Percentiles rank a stretch among this genome's conserved stretches.
These are phyloP conservation scores for Bellardia pandia DNA, from an alignment of 2,888 invertebrate species.

Conservation along the genomic window DNA sequence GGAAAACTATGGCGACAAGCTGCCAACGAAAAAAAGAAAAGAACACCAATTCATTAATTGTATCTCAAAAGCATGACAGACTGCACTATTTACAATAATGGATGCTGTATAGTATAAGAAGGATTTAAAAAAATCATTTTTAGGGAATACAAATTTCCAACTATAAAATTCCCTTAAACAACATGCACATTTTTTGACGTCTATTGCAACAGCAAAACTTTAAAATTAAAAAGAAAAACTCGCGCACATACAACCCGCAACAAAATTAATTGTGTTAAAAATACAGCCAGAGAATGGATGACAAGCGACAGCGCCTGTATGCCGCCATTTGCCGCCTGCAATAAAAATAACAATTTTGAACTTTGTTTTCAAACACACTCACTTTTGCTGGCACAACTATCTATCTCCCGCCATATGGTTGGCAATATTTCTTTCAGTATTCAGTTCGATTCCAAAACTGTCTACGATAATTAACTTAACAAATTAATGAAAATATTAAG, in stretches of 20 bases:
- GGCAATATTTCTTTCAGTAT: conserved; percentile 59
- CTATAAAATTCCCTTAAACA: neutral
- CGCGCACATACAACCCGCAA: conserved; percentile 23
- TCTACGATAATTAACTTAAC: conserved; percentile 57
- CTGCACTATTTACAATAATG: conserved; percentile 7
- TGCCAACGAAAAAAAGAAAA: conserved; percentile 1
- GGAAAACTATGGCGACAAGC: conserved; percentile 20
- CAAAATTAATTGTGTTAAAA: conserved; percentile 66
- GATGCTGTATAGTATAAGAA: neutral
- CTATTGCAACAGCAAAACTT: too few species aligned
- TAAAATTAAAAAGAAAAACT: conserved; percentile 35
- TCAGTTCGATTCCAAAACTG: conserved; percentile 20
- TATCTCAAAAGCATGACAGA: conserved; percentile 34
- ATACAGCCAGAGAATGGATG: conserved; percentile 36
- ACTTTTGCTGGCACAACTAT: neutral
- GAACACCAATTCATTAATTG: conserved; percentile 44
- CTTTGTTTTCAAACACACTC: conserved; percentile 24
- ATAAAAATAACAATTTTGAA: conserved; percentile 60
- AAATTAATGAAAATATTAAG: conserved; percentile 60
- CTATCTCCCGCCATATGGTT: conserved; percentile 37
- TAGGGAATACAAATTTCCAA: conserved; percentile 26
- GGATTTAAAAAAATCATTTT: neutral
- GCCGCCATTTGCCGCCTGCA: conserved; percentile 57
- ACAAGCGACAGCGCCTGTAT: conserved; percentile 64
- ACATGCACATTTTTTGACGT: neutral